Evolutionary conservation across 2,888 invertebrate genomes (phyloP).

Genomic region (Drosophila rellima): DNA sequence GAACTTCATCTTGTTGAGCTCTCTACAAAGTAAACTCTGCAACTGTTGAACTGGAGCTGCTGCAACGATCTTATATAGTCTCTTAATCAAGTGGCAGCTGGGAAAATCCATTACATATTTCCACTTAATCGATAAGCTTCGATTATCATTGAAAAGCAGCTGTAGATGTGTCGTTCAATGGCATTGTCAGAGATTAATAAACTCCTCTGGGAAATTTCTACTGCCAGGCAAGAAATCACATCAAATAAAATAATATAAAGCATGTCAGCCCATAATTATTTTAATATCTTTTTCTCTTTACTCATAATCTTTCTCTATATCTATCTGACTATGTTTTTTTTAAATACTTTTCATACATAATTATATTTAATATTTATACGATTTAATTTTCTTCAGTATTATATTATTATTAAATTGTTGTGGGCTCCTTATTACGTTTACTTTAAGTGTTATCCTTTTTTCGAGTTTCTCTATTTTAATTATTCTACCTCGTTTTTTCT

Average conservation of each 20-base stretch:
- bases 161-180: too few species aligned
- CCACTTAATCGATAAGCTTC: not conserved
- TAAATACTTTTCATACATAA: too few species aligned
- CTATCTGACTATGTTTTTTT: too few species aligned
- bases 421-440: too few species aligned
- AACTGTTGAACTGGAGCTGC: not conserved
- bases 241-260: too few species aligned
- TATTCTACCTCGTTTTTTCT: not conserved
- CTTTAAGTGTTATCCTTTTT: not conserved
- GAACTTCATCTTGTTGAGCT: conserved; percentile 2
- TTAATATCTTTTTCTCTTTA: not conserved
- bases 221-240: too few species aligned
- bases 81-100: not conserved
- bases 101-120: not conserved
- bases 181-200: too few species aligned
- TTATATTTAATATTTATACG: too few species aligned
- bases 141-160: too few species aligned
- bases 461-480: not conserved
- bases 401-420: too few species aligned
- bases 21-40: not conserved
- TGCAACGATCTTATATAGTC: not conserved
- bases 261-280: too few species aligned
- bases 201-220: not conserved
- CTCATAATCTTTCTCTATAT: not conserved
- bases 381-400: too few species aligned